Conservation (phyloP, 2,888 invertebrate species). For the Cataglyphis albicans region DNA sequence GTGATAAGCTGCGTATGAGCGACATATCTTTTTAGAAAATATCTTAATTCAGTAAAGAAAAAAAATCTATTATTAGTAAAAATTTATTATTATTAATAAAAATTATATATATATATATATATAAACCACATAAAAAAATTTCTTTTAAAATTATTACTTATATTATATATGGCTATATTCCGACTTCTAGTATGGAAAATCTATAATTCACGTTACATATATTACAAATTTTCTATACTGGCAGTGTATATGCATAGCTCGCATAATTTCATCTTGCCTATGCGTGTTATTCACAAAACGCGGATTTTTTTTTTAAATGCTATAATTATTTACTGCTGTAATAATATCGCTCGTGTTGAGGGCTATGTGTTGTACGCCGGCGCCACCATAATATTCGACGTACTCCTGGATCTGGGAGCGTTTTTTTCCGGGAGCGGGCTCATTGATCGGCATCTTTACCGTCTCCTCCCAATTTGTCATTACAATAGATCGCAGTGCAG, state of each 20-base stretch:
- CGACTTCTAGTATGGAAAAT: neutral
- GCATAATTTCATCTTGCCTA: neutral
- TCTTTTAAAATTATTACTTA: neutral
- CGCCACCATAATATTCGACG: conserved; percentile 98
- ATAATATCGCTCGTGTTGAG: conserved; percentile 98
- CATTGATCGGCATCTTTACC: conserved; percentile 98
- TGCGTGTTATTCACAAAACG: neutral
- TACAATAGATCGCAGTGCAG: conserved; percentile 98
- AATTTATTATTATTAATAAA: neutral
- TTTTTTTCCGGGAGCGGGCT: conserved; percentile 97
- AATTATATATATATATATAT: neutral
- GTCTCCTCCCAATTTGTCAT: conserved; percentile 99
- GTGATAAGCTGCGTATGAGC: neutral
- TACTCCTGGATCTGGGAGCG: conserved; percentile 99
- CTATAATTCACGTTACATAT: neutral
- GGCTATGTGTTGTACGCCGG: conserved; percentile 99
- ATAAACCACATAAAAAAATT: no score
- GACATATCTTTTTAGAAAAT: conserved; percentile 25
- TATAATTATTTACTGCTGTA: conserved; percentile 89
- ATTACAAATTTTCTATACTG: neutral
- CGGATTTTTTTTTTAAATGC: neutral
- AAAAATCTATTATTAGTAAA: neutral
- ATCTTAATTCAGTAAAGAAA: conserved; percentile 3
- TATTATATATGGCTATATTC: neutral
- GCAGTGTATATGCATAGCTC: neutral